Conservation (phyloP, 1,140 invertebrate genomes). For the Tyrophagus putrescentiae region DNA sequence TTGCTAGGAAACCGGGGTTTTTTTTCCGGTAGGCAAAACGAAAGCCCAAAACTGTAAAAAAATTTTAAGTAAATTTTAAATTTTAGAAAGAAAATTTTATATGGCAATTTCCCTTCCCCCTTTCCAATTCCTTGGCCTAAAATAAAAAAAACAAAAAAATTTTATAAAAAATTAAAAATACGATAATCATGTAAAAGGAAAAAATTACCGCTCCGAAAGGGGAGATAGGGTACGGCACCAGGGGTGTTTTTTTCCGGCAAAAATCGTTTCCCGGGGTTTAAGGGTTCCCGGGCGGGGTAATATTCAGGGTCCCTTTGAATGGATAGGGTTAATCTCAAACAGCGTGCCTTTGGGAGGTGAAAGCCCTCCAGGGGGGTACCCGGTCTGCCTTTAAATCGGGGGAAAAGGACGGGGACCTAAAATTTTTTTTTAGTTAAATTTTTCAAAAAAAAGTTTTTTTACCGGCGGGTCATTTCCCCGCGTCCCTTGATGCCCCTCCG, state of each 20-base stretch:
- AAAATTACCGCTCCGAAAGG: constrained; percentile 18
- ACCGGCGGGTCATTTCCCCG: constrained; percentile 32
- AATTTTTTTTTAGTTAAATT: no score
- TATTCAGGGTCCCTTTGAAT: constrained; percentile 45
- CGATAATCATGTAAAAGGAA: no score
- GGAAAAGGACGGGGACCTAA: background rate
- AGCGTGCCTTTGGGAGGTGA: constrained; percentile 39
- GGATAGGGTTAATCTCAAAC: constrained; percentile 44
- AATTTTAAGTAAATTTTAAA: no score
- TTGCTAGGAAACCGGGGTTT: background rate
- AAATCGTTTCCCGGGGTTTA: constrained; percentile 47
- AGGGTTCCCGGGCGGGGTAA: constrained; percentile 44
- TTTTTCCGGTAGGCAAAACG: background rate
- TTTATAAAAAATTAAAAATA: no score
- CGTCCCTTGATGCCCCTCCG: constrained; percentile 34
- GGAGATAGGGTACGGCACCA: constrained; percentile 13
- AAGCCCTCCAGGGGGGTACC: constrained; percentile 36
- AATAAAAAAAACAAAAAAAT: no score
- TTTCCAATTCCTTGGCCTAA: no score
- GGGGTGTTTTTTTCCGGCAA: background rate
- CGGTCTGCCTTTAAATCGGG: background rate
- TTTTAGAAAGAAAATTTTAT: no score
- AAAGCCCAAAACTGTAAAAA: constrained; percentile 14
- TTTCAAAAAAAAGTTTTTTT: no score
- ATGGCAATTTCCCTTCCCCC: no score